Evolutionary conservation across 2,888 invertebrate species (phyloP), one percentile per base, ranked within the genome.

Genomic region (Lomographa bimaculata): DNA sequence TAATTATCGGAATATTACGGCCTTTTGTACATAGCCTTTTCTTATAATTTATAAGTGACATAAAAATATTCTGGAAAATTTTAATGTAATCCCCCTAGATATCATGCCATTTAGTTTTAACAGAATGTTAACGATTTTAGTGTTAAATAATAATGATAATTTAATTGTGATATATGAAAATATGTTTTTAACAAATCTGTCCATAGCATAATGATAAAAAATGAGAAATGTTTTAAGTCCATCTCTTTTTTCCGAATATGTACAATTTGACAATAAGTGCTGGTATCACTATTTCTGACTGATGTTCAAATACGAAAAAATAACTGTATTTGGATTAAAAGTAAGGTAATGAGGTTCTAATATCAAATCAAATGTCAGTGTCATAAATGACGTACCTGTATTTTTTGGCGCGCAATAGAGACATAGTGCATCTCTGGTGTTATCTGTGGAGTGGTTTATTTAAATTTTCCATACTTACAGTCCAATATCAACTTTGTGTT

Each of bases 21-120:
- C 83, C 82, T 79, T 70, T 57, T 89, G 87, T 89, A 89, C 47
- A 89, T 85, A 87, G 78, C 79, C 28, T 47, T 64, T 73, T 67
- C 69, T 64, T 64, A 66, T 67, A 70, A 64, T 65, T 70, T 64
- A 57, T 68, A 70, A 47, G 51, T 47, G 28, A 20, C 43, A 40
- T 26, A 16, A 28, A 36, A 55, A 52, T 57, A 59, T 60, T 28
- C 49, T 36, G 50, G 47, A 46, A 32, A 39, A 17, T 49, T 32
- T 33, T 28, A n/a, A 47, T 50, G 45, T 38, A 39, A 46, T 30
- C 42, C 42, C 36, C 46, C 48, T 46, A 46, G 30, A 37, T 27
- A 41, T 42, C 42, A 43, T 54, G 54, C 54, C 54, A 54, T 54
- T 54, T 54, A 51, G 40, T 46, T 46, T 36, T 33, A 21, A 27